Conservation (phyloP, 2,888 invertebrate genomes). For the Exocentrus adspersus region DNA sequence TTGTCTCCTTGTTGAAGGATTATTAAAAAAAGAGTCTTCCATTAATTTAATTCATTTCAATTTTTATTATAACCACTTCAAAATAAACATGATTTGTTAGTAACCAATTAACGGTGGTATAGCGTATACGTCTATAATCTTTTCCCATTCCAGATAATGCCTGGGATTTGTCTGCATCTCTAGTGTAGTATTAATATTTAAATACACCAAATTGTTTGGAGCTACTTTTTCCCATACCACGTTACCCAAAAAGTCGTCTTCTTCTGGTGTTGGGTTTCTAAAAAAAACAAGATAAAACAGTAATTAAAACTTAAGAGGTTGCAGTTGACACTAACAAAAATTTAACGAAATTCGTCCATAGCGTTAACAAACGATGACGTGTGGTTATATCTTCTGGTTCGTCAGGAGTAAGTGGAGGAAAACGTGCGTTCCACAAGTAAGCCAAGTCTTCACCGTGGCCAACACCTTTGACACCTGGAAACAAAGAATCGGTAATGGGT, state of each 20-base stretch:
- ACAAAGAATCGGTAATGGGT: too few species aligned
- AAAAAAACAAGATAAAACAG: not conserved
- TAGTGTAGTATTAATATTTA: conserved; percentile 34
- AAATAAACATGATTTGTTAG: too few species aligned
- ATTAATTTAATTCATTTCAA: too few species aligned
- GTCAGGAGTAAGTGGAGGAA: conserved; percentile 21
- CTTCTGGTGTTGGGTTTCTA: conserved; percentile 36
- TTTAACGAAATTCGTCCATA: conserved; percentile 39
- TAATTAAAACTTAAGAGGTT: too few species aligned
- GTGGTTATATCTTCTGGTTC: conserved; percentile 36
- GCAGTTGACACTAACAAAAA: conserved; percentile 26
- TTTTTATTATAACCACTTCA: too few species aligned
- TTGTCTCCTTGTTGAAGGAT: too few species aligned
- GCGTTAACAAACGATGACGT: conserved; percentile 33
- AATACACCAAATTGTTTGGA: conserved; percentile 29
- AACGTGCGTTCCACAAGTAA: conserved; percentile 10
- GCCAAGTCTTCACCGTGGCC: conserved; percentile 35
- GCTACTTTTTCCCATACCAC: conserved; percentile 34
- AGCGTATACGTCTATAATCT: conserved; percentile 30
- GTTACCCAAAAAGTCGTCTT: conserved; percentile 30
- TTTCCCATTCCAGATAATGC: conserved; percentile 29
- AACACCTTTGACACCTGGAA: conserved; percentile 34
- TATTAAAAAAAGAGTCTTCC: too few species aligned
- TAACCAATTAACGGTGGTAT: conserved; percentile 27
- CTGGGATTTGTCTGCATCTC: conserved; percentile 33